A percentile compares a stretch with the other conserved stretches of the same genome.
Conservation (phyloP, 2,888 invertebrate genomes). For the Mesochorus sp. region DNA sequence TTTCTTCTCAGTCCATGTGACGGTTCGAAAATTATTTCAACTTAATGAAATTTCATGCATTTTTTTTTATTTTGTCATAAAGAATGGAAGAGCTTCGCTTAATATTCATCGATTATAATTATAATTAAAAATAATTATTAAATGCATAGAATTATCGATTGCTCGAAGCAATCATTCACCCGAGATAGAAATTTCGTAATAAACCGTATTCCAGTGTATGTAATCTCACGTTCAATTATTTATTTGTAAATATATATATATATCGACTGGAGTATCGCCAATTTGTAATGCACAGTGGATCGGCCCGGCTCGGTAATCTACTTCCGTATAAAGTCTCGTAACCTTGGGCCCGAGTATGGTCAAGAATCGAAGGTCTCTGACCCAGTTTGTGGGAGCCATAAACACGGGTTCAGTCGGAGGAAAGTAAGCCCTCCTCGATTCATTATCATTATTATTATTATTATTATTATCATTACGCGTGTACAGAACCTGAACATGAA, state of each 20-base stretch:
- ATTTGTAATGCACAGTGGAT: slow-evolving; percentile 37
- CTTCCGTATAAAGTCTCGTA: slow-evolving; percentile 72
- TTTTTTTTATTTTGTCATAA: too few species aligned
- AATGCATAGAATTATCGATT: too few species aligned
- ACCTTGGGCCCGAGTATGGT: slow-evolving; percentile 73
- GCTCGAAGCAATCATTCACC: too few species aligned
- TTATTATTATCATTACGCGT: not conserved
- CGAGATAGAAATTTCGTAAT: not conserved
- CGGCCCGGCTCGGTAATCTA: slow-evolving; percentile 65
- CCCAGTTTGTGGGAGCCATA: slow-evolving; percentile 66
- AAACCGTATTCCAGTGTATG: not conserved
- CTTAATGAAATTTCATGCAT: too few species aligned
- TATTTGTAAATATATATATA: not conserved
- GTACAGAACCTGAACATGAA: slow-evolving; percentile 22
- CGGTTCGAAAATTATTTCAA: too few species aligned
- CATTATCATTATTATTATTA: not conserved
- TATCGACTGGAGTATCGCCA: slow-evolving; percentile 1
- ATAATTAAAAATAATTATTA: too few species aligned
- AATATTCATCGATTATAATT: too few species aligned
- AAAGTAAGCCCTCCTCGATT: slow-evolving; percentile 1
- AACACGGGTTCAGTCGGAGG: slow-evolving; percentile 39
- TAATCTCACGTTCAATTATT: not conserved
- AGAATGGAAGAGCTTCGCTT: too few species aligned
- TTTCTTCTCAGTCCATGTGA: too few species aligned
- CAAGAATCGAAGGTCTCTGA: slow-evolving; percentile 74